Base-by-base conservation (phyloP, 2,797 vertebrate species). In the Hydrocynus forskahlii region DNA sequence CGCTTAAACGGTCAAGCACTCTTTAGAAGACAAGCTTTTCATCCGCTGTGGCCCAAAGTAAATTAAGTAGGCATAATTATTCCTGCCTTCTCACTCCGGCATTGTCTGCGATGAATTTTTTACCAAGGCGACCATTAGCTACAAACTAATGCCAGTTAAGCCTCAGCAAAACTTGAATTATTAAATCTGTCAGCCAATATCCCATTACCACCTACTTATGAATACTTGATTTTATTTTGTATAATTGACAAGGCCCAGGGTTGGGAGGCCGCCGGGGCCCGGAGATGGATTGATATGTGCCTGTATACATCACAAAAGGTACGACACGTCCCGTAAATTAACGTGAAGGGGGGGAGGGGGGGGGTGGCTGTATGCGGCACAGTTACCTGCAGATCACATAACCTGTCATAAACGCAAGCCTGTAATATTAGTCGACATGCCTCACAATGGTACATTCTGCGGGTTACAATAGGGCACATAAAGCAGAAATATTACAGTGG, bases 191-290 rank as follows among this genome's bases (percentile, higher is more conserved):
- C 94, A 93, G 93, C 88, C 92, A 90, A 93, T 95, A 96, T 97
- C 96, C 95, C 86, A 90, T 97, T 97, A 95, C 96, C 86, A 91
- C 80, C 93, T 92, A 92, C 96, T 95, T 97, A 96, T 97, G 96
- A 97, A 97, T 96, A 97, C 95, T 97, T 97, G 95, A 97, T 97
- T 96, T 96, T 94, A 97, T 95, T 97, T 96, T 96, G 95, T 95
- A 94, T 96, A 96, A 96, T 91, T 97, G 96, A 97, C 96, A 94
- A 93, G 93, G 94, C 93, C 94, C 94, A 1, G 23, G 25, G 10
- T 66, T 66, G 25, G 91, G 91, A 79, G 71, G 93, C 93, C 92
- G 94, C 92, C 91, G 89, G 91, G 93, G 88, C 89, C 91, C 93
- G 90, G 92, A 94, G 94, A 96, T 95, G 91, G 88, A 80, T 87